Evolutionary conservation across 2,888 invertebrate species (phyloP).

Genomic region (Drosophila birchii): DNA sequence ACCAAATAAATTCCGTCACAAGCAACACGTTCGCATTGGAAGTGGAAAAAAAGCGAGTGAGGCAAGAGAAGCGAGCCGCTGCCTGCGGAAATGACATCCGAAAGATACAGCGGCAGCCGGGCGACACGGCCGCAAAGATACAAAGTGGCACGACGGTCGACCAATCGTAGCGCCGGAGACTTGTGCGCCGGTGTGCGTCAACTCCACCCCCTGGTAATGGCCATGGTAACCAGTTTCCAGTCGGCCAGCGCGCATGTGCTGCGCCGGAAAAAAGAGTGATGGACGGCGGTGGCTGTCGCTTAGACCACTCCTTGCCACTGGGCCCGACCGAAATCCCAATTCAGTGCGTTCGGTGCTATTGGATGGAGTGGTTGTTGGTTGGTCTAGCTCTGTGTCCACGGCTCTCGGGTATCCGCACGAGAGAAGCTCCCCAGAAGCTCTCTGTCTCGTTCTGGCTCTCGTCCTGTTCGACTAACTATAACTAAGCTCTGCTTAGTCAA

Average conservation of each 20-base stretch:
- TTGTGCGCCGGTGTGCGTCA: slow-evolving; percentile 53
- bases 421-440: slow-evolving; percentile 37
- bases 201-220: slow-evolving; percentile 75
- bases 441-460: slow-evolving; percentile 27
- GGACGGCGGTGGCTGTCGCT: slow-evolving; percentile 73
- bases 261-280: slow-evolving; percentile 59
- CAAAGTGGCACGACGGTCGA: slow-evolving; percentile 29
- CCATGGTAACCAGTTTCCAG: slow-evolving; percentile 38
- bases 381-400: slow-evolving; percentile 56
- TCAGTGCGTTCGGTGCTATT: slow-evolving; percentile 84
- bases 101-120: slow-evolving; percentile 46
- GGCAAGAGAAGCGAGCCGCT: slow-evolving; percentile 48
- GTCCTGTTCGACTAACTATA: not conserved
- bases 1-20: slow-evolving; percentile 81
- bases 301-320: slow-evolving; percentile 79
- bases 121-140: slow-evolving; percentile 65
- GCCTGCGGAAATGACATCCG: slow-evolving; percentile 47
- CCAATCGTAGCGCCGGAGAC: slow-evolving; percentile 83
- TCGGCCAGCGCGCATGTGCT: slow-evolving; percentile 76
- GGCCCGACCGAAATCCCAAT: slow-evolving; percentile 57
- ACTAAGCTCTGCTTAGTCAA: not conserved
- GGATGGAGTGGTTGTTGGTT: slow-evolving; percentile 83
- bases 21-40: slow-evolving; percentile 70
- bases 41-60: slow-evolving; percentile 47
- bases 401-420: slow-evolving; percentile 52